Conservation (phyloP, 2,888 invertebrate genomes). For the Apotomis betuletana region DNA sequence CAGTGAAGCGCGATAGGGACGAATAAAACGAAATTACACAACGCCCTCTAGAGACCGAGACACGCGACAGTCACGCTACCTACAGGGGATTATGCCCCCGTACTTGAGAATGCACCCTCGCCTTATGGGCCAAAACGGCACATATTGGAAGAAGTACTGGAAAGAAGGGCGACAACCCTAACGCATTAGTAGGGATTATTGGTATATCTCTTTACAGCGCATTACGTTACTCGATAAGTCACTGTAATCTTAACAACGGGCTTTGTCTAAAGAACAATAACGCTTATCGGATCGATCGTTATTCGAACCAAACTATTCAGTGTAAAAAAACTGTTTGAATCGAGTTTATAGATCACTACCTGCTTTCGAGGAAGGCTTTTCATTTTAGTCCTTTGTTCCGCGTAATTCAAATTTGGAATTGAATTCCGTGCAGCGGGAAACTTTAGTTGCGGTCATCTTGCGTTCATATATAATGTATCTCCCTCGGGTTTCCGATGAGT, state of each 20-base stretch:
- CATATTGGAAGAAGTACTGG: slow-evolving; percentile 56
- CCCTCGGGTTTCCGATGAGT: slow-evolving; percentile 70
- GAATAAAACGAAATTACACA: slow-evolving; percentile 70
- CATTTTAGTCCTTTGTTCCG: background rate
- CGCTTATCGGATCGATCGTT: slow-evolving; percentile 44
- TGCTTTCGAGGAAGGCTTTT: slow-evolving; percentile 10
- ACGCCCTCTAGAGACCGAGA: slow-evolving; percentile 60
- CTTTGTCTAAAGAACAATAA: slow-evolving; percentile 57
- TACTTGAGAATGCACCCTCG: slow-evolving; percentile 76
- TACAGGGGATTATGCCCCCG: slow-evolving; percentile 73
- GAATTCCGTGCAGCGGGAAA: slow-evolving; percentile 36
- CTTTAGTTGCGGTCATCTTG: slow-evolving; percentile 60
- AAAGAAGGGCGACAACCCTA: slow-evolving; percentile 68
- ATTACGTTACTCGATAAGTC: slow-evolving; percentile 72
- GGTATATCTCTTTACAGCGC: slow-evolving; percentile 73
- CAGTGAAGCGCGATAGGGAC: slow-evolving; percentile 54
- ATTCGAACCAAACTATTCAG: slow-evolving; percentile 34
- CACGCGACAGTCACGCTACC: slow-evolving; percentile 71
- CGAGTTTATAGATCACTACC: slow-evolving; percentile 17
- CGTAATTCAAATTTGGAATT: slow-evolving; percentile 1
- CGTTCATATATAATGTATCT: slow-evolving; percentile 59
- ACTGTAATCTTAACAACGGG: slow-evolving; percentile 67
- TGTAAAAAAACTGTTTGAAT: slow-evolving; percentile 22
- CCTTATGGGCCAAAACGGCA: slow-evolving; percentile 56
- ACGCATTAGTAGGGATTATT: slow-evolving; percentile 73